Base-by-base conservation (phyloP, 2,113 vertebrate genomes). In the Gadus macrocephalus region DNA sequence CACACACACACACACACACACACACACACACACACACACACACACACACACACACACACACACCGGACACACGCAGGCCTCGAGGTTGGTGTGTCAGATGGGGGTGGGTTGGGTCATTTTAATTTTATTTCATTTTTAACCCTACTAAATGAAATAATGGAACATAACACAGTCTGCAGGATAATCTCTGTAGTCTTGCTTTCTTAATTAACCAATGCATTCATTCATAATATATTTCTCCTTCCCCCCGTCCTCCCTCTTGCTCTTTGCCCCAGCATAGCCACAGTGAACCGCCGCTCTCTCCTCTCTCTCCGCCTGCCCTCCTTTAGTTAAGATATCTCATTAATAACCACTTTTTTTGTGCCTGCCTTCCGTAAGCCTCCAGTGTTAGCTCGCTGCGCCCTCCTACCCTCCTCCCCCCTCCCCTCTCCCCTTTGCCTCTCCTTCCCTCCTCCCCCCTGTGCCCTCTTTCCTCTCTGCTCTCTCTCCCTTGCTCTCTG, bases 301-400 rank as follows among this genome's bases (percentile, higher is more conserved):
- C 22, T 16, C n/a, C 25, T 8, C 59, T 8, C 59, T 14, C 20
- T 17, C 16, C 20, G 62, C 8, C 76, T 78, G 66, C 77, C 60
- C 69, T 69, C 69, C 67, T 80, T 88, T 85, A 81, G 80, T 83
- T 82, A 79, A 82, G 70, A 84, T 83, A 78, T 88, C 82, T 89
- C 80, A 87, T 88, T 85, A 88, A 74, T 72, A 84, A 77, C 71
- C 78, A 69, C 77, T 83, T 77, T 75, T 82, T 64, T 83, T 64
- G 75, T 25, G 74, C 78, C 64, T 87, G 79, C 75, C 78, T 85
- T 78, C 74, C 27, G 78, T 86, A 81, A 86, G 81, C 84, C 84
- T 85, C 81, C 79, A 83, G 83, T 85, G 79, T 78, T 87, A 80
- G 79, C 84, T 74, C 22, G 69, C 81, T 79, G 76, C n/a, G 28